Evolutionary conservation across 2,888 invertebrate species (phyloP), one percentile per base, ranked within the genome.

Genomic region (Steinernema scapterisci): DNA sequence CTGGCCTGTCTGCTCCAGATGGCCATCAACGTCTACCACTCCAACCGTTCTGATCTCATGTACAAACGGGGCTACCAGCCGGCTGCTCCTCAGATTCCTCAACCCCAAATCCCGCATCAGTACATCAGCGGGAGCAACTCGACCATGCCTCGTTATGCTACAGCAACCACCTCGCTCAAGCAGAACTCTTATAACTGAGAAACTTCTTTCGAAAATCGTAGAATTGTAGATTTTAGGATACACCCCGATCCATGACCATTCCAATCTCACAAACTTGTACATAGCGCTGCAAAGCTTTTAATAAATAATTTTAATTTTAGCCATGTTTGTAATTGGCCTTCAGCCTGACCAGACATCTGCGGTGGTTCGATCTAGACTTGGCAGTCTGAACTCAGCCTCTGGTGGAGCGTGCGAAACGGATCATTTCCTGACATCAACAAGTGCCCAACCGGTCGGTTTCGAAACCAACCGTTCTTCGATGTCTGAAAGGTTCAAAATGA

Each of bases 11-110:
- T 63, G 27, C 63, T 63, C 19, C 63, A 63, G 31, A 63, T 63
- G 52, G 7, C 48, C 3, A 21, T 52, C 51, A 44, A 46, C 72
- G 72, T 72, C 72, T 72, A 72, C 72, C 72, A 72, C 51, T 19
- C 72, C 25, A 48, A 48, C 38, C 72, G 48, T 51, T 72, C 72
- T 16, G 63, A 38, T 38, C 63, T 63, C 63, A 52, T 52, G 52
- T 63, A 63, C 63, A 63, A 63, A 63, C 63, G 63, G 16, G 63
- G 63, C 31, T 63, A 63, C 63, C 63, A 63, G 19, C 63, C 63
- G 19, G 63, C 63, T 5, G 63, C 63, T 25, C 63, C 63, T 21
- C 63, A 63, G 63, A 63, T 63, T 63, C 63, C 63, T 13, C 63
- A 63, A n/a, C 63, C 63, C 11, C 63, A 63, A 25, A 63, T 63